Base-by-base conservation (phyloP, 2,888 invertebrate species). In the Polyploca ridens region DNA sequence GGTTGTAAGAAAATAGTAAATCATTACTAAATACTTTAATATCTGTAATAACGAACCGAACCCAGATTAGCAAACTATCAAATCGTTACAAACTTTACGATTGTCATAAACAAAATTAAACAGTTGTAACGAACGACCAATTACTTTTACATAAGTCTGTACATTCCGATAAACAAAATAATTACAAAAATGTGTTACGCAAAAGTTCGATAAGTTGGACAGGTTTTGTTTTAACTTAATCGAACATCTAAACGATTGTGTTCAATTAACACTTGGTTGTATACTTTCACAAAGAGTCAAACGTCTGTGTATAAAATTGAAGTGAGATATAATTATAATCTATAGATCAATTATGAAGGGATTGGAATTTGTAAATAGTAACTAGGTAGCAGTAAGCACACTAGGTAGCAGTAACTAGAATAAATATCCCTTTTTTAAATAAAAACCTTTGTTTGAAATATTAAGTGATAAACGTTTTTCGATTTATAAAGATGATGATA, bases 211-310 rank as follows among this genome's bases (percentile, higher is more conserved):
- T 62, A 71, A 71, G 64, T 63, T 63, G 66, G 46, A 62, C 62
- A 19, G 62, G 59, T 68, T 69, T 72, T 69, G 68, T 73, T 75
- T 79, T 76, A 77, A 78, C 70, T 74, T 73, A 76, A 80, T 83
- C 78, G 67, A 69, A 66, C 69, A 75, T 77, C 72, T 68, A 35
- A 61, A 59, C 41, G 61, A 64, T 58, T 33, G 14, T 66, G 58
- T 62, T 65, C 62, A 63, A 73, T 68, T 70, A 66, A 69, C 44
- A 61, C 11, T 44, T 19, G 13, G 41, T 61, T 61, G 41, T 41
- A 41, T 41, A 61, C 76, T 77, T 77, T 77, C 76, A 77, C 75
- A 70, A 54, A 10, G 16, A 54, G 8, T 19, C 10, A 10, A 19
- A 10, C 19, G 6, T n/a, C 46, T 46, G 46, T 46, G n/a, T 14